Percentiles rank a stretch among this genome's conserved stretches.
These are phyloP conservation scores for Lycodopsis pacificus DNA, from an alignment of 2,797 vertebrate species.

Conservation along the genomic window DNA sequence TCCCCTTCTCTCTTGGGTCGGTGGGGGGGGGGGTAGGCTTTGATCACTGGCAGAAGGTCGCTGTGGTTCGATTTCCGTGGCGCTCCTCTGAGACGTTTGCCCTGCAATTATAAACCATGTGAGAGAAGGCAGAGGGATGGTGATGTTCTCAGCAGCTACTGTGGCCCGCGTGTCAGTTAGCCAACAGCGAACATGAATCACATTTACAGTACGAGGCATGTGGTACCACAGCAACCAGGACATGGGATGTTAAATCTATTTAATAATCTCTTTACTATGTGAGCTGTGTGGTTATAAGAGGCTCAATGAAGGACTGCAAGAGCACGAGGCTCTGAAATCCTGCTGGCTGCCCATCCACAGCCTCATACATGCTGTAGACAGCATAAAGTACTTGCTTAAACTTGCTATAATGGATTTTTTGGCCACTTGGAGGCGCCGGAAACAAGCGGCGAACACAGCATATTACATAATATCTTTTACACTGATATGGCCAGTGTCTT, in stretches of 20 bases:
- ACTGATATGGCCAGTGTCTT: not conserved
- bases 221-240: conserved; percentile 36
- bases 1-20: conserved; percentile 53
- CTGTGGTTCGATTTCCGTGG: conserved; percentile 75
- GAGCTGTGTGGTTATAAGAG: conserved; percentile 28
- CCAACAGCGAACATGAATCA: conserved; percentile 50
- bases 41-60: conserved; percentile 83
- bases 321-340: conserved; percentile 19
- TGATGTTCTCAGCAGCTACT: conserved; percentile 64
- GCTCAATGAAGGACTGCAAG: conserved; percentile 17
- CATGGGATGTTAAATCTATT: conserved; percentile 47
- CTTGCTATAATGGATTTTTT: not conserved
- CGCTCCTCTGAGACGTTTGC: conserved; percentile 69
- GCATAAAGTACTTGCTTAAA: conserved; percentile 1
- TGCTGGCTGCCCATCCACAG: conserved; percentile 1
- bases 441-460: not conserved
- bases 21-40: conserved; percentile 61
- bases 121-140: conserved; percentile 60
- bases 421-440: not conserved
- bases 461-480: not conserved
- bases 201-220: conserved; percentile 45
- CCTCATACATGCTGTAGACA: conserved; percentile 14
- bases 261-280: conserved; percentile 51
- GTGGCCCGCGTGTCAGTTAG: conserved; percentile 49
- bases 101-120: conserved; percentile 74